Conservation (phyloP, 2,888 invertebrate genomes). For the Epistrophella euchroma region DNA sequence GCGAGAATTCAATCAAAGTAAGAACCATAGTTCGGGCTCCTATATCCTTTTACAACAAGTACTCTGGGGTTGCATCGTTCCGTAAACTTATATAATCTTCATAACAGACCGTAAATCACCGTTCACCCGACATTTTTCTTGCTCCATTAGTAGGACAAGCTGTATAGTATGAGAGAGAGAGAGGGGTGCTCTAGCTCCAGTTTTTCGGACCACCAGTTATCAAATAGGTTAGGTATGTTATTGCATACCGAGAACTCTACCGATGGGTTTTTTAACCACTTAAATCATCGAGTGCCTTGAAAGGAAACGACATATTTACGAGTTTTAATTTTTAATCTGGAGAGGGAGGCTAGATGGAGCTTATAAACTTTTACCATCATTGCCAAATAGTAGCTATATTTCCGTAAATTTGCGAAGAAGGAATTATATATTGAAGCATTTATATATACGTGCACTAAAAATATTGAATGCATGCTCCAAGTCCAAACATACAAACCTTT, state of each 20-base stretch:
- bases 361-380: conserved; percentile 13
- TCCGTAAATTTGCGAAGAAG: conserved; percentile 14
- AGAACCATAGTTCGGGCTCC: conserved; percentile 42
- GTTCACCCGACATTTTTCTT: conserved; percentile 64
- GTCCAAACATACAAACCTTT: neutral
- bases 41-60: conserved; percentile 43
- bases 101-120: conserved; percentile 74
- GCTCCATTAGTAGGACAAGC: conserved; percentile 50
- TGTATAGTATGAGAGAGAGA: neutral
- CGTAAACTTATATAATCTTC: conserved; percentile 69
- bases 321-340: conserved; percentile 74
- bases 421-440: conserved; percentile 26
- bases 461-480: conserved; percentile 11
- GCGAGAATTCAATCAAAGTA: conserved; percentile 75
- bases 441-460: neutral
- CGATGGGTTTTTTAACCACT: conserved; percentile 44
- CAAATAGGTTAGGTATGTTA: neutral
- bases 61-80: conserved; percentile 61
- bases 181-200: conserved; percentile 57
- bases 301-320: conserved; percentile 74
- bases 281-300: conserved; percentile 67
- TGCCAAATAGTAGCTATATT: conserved; percentile 20
- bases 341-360: neutral
- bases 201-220: conserved; percentile 57
- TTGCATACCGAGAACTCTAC: conserved; percentile 14